A percentile compares a stretch with the other conserved stretches of the same genome.
Conservation (phyloP, 2,113 vertebrate species). For the Cisticola juncidis region DNA sequence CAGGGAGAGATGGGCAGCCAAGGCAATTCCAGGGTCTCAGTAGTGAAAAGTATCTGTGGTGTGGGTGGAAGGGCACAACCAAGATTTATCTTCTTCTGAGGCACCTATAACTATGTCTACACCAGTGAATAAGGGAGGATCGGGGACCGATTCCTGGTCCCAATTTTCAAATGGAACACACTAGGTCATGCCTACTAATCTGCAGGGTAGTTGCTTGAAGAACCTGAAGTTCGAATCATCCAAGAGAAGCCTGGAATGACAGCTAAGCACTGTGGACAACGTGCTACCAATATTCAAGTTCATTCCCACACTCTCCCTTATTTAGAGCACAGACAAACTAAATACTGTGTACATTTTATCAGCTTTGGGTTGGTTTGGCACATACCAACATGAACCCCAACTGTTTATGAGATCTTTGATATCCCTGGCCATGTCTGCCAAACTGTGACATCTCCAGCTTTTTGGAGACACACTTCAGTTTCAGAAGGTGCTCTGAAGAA, state of each 20-base stretch:
- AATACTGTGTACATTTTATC: neutral
- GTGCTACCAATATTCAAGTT: neutral
- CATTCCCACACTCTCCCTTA: neutral
- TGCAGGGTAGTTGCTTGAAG: neutral
- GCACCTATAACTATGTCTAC: neutral
- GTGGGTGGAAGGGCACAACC: neutral
- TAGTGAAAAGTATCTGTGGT: neutral
- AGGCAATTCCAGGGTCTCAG: neutral
- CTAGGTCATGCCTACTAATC: neutral
- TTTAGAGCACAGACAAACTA: neutral
- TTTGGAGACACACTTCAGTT: neutral
- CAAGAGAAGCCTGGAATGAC: neutral
- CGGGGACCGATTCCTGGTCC: neutral
- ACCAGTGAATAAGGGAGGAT: neutral
- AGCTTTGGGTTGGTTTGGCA: neutral
- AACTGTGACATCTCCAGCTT: slow-evolving; percentile 25
- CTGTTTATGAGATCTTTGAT: slow-evolving; percentile 14
- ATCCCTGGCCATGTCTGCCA: neutral
- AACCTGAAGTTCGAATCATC: neutral
- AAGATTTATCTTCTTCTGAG: neutral
- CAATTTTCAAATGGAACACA: neutral
- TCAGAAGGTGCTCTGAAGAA: neutral
- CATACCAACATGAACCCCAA: neutral
- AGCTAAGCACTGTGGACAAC: neutral
- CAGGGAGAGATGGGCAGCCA: neutral